Percentiles rank a stretch among this genome's conserved stretches.
Conservation (phyloP, 2,113 vertebrate genomes). For the Aspidoscelis tigris region DNA sequence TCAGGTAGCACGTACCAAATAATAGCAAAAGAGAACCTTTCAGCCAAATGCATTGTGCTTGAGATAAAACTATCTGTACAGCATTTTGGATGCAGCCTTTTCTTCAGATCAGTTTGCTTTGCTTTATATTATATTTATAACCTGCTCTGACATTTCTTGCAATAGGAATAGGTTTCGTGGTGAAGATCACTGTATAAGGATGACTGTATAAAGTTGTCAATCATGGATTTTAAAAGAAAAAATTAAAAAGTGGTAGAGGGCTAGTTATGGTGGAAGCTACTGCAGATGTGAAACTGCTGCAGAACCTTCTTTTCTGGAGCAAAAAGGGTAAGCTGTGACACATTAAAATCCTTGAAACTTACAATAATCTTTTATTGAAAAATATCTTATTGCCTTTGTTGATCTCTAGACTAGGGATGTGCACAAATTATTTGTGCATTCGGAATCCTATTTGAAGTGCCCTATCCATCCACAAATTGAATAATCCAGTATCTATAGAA, state of each 20-base stretch:
- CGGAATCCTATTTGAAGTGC: too few species aligned
- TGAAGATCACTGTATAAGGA: neutral
- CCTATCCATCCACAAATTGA: too few species aligned
- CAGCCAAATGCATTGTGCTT: too few species aligned
- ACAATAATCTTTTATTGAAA: neutral
- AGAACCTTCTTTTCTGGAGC: neutral
- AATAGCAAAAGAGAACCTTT: too few species aligned
- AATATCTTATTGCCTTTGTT: neutral
- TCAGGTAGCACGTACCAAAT: too few species aligned
- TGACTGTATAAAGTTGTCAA: neutral
- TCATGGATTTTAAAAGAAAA: neutral
- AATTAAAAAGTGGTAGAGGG: accelerated
- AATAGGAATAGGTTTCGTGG: neutral
- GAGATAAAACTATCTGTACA: too few species aligned
- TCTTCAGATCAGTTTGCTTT: accelerated
- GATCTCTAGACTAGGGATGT: neutral
- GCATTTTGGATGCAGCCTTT: neutral
- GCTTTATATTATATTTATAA: neutral
- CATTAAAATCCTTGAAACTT: neutral
- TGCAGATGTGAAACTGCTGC: neutral
- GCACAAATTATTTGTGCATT: too few species aligned
- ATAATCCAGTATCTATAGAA: too few species aligned
- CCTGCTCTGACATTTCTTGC: neutral
- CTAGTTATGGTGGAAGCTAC: neutral
- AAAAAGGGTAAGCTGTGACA: neutral